Base-by-base conservation (phyloP, 1,140 invertebrate species). In the Philotrypesis tridentata region DNA sequence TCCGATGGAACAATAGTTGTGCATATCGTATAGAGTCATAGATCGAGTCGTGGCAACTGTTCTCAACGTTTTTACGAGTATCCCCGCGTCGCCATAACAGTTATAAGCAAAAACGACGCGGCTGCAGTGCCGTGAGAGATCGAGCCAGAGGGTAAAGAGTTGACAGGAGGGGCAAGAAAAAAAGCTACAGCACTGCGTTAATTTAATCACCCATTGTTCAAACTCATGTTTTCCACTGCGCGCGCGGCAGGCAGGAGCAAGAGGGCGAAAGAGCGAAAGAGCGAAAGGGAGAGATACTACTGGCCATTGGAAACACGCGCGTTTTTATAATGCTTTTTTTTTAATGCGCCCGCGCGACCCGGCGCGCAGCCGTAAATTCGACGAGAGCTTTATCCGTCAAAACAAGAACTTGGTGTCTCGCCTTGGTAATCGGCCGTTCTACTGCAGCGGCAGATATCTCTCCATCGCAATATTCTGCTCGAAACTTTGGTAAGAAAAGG, bases 151-250 rank as follows among this genome's bases (percentile, higher is more conserved):
- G 67, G 67, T 9, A 55, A 55, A 55, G 48, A 29, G 61, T 65
- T 65, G 61, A 65, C 25, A 65, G 7, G 2, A 8, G 61, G n/a
- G 23, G 23, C 1, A 65, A 12, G 27, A 65, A 65, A 70, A 12
- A 55, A 74, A 17, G 2, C 12, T n/a, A n/a, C n/a, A n/a, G 17
- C 4, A 33, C 43, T 81, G 72, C 23, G 43, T 75, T 82, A 77
- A 82, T 82, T 82, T 77, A 82, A 82, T 77, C 80, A 25, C 43
- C 74, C 67, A 82, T 82, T 78, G 75, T 82, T 79, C 40, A 31
- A 55, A 74, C 73, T 61, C 63, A 40, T 55, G 31, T 79, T 82
- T 79, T 72, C 63, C 74, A 43, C 17, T 23, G 1, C 9, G n/a
- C 43, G 29, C n/a, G n/a, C n/a, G n/a, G n/a, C n/a, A n/a, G n/a